A percentile compares a stretch with the other conserved stretches of the same genome.
These are phyloP conservation scores for Numida meleagris DNA, from an alignment of 2,113 vertebrate genomes.

Conservation along the genomic window DNA sequence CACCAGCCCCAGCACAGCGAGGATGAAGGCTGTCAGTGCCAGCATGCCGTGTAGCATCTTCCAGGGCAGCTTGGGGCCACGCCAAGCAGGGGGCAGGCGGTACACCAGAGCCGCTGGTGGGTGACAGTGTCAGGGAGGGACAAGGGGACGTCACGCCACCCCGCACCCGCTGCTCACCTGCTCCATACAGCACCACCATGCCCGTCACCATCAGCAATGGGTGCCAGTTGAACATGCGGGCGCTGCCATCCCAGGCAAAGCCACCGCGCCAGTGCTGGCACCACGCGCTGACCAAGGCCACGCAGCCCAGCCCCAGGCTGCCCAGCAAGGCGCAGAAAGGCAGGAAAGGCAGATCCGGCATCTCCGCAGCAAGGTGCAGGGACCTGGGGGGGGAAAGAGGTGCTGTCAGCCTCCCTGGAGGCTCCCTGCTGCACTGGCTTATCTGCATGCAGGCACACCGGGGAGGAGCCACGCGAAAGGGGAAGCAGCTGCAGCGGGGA, in stretches of 20 bases:
- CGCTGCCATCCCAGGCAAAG: slow-evolving; percentile 84
- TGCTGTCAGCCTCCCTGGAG: background rate
- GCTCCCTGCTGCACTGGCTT: too few species aligned
- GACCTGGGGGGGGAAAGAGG: background rate
- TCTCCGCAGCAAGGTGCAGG: background rate
- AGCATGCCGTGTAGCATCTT: slow-evolving; percentile 83
- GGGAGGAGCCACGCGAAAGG: background rate
- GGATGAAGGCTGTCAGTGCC: slow-evolving; percentile 77
- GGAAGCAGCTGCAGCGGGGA: background rate
- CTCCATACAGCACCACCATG: slow-evolving; percentile 88
- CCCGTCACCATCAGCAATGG: slow-evolving; percentile 91
- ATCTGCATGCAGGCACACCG: background rate
- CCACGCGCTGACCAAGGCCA: slow-evolving; percentile 83
- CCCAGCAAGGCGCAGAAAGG: slow-evolving; percentile 75
- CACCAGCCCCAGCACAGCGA: slow-evolving; percentile 82
- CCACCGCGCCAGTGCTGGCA: slow-evolving; percentile 81
- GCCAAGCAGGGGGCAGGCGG: slow-evolving; percentile 85
- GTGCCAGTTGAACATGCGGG: slow-evolving; percentile 90
- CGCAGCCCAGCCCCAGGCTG: slow-evolving; percentile 78
- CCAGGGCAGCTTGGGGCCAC: slow-evolving; percentile 87
- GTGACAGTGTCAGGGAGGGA: background rate
- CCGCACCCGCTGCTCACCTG: slow-evolving; percentile 75
- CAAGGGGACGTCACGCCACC: too few species aligned
- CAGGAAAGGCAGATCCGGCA: slow-evolving; percentile 74
- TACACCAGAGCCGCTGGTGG: slow-evolving; percentile 86